phyloP scores from a whole-genome alignment of 92 coral and sea anemone genomes.

The Isaurus tuberculatus region DNA sequence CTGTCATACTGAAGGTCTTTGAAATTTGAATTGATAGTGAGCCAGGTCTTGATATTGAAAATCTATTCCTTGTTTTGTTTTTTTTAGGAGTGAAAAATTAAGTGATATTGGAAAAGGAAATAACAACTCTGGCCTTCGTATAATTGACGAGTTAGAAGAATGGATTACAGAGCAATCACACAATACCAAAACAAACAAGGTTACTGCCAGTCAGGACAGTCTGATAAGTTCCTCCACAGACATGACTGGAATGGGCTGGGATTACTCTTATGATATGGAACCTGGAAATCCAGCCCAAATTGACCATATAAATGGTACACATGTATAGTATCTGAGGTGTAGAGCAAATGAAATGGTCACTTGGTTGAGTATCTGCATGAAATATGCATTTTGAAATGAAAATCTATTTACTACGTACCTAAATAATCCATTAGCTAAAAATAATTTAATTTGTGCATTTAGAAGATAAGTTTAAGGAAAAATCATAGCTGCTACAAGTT shows the following conservation, averaged over 20 bases:
- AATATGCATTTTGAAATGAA: too few relatives aligned
- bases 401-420: too few relatives aligned
- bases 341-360: too few relatives aligned
- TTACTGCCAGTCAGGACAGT: conserved; percentile 75
- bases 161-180: conserved; percentile 90
- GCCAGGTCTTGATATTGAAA: not conserved
- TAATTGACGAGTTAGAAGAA: conserved; percentile 84
- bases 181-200: conserved; percentile 61
- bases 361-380: too few relatives aligned
- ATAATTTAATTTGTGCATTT: too few relatives aligned
- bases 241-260: conserved; percentile 86
- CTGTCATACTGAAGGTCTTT: too few relatives aligned
- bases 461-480: too few relatives aligned
- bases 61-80: not conserved
- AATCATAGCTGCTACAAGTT: too few relatives aligned
- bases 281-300: conserved; percentile 66
- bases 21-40: not conserved
- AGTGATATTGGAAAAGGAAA: conserved; percentile 68
- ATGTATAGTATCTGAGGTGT: conserved; percentile 53
- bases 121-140: conserved; percentile 73
- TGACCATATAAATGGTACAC: conserved; percentile 85
- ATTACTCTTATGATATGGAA: conserved; percentile 65
- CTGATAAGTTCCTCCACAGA: conserved; percentile 81
- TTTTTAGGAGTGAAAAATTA: conserved; percentile 69
- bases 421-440: too few relatives aligned